Evolutionary conservation across 2,113 vertebrate species (phyloP).

Genomic region (Prionailurus viverrinus): DNA sequence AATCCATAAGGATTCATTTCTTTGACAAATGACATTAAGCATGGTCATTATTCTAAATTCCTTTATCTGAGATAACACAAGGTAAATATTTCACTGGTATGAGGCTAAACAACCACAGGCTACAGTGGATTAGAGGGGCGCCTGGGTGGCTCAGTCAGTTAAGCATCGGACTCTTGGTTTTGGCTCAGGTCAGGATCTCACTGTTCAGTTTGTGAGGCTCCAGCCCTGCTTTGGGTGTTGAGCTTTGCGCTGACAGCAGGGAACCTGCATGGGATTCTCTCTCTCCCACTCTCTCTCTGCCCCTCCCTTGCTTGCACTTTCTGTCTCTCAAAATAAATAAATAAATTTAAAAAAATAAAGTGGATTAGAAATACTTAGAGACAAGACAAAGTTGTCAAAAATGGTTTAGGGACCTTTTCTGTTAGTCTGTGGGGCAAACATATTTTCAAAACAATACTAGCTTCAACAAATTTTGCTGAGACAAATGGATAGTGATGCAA

Average conservation of each 20-base stretch:
- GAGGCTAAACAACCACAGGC: neutral
- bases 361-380: conserved; percentile 2
- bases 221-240: no score
- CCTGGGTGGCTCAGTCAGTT: no score
- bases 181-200: no score
- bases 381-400: neutral
- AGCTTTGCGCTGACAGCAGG: no score
- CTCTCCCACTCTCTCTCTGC: no score
- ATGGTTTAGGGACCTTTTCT: neutral
- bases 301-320: no score
- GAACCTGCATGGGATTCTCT: no score
- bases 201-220: no score
- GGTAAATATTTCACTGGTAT: neutral
- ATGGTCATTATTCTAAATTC: neutral
- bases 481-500: neutral
- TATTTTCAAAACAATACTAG: neutral
- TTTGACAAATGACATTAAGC: neutral
- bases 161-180: no score
- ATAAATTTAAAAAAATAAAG: neutral
- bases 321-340: no score
- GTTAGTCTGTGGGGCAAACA: neutral
- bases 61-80: neutral
- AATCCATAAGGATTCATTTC: neutral
- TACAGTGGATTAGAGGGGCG: neutral
- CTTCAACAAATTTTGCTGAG: neutral